Base-by-base conservation (phyloP, 2,888 invertebrate genomes). In the Apamea crenata region DNA sequence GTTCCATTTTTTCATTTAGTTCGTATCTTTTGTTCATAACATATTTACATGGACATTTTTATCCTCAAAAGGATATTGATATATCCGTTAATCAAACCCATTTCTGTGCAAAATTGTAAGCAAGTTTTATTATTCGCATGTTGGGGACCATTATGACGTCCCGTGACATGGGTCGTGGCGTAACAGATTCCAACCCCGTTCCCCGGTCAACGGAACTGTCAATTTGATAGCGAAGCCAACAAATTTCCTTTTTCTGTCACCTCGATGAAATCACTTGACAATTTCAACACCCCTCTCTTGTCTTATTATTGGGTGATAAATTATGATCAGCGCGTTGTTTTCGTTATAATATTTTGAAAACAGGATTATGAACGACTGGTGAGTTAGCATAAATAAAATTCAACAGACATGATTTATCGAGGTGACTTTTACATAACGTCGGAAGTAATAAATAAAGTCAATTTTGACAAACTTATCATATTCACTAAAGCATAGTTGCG, bases 101-200 rank as follows among this genome's bases (percentile, higher is more conserved):
- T 89, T 88, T 91, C 89, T 90, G 88, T 89, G 89, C 85, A 84
- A 92, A 92, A 91, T 92, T 92, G 91, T 91, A 90, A 92, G 91
- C 90, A 92, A 78, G 91, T 93, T 95, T 94, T 93, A 92, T 94
- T 93, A 93, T 92, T 93, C 91, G 90, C 93, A 93, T 94, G 93
- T 94, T 91, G 90, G 91, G 91, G 92, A 92, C 91, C 93, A 93
- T 94, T 94, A 94, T 94, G 93, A 93, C 93, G 87, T 90, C 91
- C 88, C 90, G 90, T 96, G 96, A 96, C 94, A 94, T 92, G 96
- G 96, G 95, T 95, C 94, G 91, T 75, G 89, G 89, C 92, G 92
- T 93, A 94, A 95, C 93, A 94, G 93, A 94, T 94, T 95, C 92
- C 90, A 89, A 88, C 88, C 91, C 90, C 90, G 84, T 90, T 89